Evolutionary conservation across 2,797 vertebrate species (phyloP).

Genomic region (Neosalanx taihuensis): DNA sequence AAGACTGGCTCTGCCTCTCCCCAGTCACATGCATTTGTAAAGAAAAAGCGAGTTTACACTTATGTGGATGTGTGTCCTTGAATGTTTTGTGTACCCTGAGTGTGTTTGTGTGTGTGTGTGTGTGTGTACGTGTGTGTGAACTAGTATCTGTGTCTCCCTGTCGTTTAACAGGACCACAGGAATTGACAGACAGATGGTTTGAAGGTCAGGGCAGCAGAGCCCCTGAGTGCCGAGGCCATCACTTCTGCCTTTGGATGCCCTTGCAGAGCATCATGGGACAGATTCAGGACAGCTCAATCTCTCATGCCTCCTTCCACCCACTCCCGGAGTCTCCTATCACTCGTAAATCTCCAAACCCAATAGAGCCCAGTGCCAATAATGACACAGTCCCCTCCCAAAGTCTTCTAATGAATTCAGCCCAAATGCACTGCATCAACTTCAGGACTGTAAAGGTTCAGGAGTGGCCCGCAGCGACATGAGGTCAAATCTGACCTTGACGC

Average conservation of each 20-base stretch:
- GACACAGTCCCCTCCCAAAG: conserved; percentile 20
- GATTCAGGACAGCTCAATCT: conserved; percentile 41
- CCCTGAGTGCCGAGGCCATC: conserved; percentile 13
- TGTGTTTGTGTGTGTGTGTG: background rate
- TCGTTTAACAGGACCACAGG: background rate
- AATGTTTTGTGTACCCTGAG: background rate
- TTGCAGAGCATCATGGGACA: conserved; percentile 28
- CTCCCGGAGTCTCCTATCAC: conserved; percentile 30
- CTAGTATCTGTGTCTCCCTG: background rate
- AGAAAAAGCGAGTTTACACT: background rate
- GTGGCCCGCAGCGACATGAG: too few relatives aligned
- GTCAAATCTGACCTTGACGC: too few relatives aligned
- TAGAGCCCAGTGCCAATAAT: conserved; percentile 28
- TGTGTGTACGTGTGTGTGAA: background rate
- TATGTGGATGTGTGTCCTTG: background rate
- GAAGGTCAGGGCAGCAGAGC: conserved; percentile 12
- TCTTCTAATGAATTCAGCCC: conserved; percentile 16
- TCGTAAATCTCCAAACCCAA: conserved; percentile 32
- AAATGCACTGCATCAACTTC: conserved; percentile 18
- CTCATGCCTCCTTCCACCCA: conserved; percentile 17
- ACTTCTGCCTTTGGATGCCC: conserved; percentile 22
- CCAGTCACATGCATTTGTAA: background rate
- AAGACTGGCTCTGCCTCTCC: background rate
- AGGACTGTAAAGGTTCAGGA: background rate
- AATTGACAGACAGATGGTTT: conserved; percentile 28